Conservation (phyloP, 2,113 vertebrate species). For the Piprites chloris region DNA sequence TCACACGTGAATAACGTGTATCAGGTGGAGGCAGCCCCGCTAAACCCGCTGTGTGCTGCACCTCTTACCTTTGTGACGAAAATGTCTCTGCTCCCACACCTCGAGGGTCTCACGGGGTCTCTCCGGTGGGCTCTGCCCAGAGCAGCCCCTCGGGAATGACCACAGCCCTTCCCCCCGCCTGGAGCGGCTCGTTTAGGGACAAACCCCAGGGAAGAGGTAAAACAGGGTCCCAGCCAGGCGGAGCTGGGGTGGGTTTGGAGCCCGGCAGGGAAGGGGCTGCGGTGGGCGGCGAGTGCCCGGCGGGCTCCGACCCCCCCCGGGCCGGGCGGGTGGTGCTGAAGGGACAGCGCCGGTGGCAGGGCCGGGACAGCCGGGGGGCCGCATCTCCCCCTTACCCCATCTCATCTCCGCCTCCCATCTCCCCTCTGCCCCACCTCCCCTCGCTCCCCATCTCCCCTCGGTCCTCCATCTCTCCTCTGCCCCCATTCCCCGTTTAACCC, state of each 20-base stretch:
- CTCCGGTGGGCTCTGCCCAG: too few relatives aligned
- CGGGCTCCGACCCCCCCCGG: background rate
- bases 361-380: too few relatives aligned
- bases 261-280: background rate
- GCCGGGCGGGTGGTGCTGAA: slow-evolving; percentile 55
- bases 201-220: background rate
- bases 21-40: background rate
- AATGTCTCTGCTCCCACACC: background rate
- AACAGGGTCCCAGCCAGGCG: background rate
- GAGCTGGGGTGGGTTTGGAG: background rate
- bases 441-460: background rate
- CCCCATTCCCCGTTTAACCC: background rate
- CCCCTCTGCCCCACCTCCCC: background rate
- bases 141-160: background rate
- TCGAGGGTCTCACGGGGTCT: background rate
- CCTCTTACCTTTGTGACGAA: background rate
- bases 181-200: background rate
- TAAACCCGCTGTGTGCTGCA: background rate
- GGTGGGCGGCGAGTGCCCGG: background rate
- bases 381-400: background rate
- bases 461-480: too few relatives aligned
- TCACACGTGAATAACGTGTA: background rate
- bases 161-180: background rate
- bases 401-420: background rate
- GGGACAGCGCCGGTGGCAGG: slow-evolving; percentile 31